A percentile compares a stretch with the other conserved stretches of the same genome.
phyloP scores from a whole-genome alignment of 37 sponge, comb jelly and placozoan genomes.

The Halisarca cf. caerulea region DNA sequence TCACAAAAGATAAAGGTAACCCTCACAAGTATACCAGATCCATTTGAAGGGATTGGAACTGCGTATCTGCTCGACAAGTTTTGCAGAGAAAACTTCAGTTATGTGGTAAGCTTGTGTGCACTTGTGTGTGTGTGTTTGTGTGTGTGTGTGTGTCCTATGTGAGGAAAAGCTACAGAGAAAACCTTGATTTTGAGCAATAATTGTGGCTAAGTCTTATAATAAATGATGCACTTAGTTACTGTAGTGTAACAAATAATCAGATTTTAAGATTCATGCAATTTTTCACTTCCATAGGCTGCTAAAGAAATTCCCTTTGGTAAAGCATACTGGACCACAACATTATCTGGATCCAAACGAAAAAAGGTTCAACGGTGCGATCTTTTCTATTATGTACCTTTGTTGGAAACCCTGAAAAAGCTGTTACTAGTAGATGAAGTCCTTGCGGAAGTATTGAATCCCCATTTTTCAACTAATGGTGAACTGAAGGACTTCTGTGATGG shows the following conservation, averaged over 20 bases:
- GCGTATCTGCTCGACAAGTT: conserved; percentile 27
- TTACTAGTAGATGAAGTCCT: conserved; percentile 9
- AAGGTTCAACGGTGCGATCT: conserved; percentile 16
- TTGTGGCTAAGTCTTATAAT: too few relatives aligned
- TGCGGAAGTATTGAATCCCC: conserved; percentile 27
- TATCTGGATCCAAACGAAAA: conserved; percentile 30
- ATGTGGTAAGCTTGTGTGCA: conserved; percentile 35
- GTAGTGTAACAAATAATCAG: not conserved
- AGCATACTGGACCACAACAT: not conserved
- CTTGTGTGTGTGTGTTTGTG: too few relatives aligned
- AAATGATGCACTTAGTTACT: not conserved
- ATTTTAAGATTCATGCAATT: too few relatives aligned
- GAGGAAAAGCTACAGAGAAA: not conserved
- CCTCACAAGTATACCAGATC: not conserved
- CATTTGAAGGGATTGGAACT: conserved; percentile 21
- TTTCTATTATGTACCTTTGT: conserved; percentile 41
- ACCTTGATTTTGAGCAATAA: too few relatives aligned
- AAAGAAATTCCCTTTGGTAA: conserved; percentile 32
- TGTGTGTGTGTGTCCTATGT: not conserved
- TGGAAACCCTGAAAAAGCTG: conserved; percentile 14
- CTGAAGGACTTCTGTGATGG: conserved; percentile 57
- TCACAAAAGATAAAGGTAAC: not conserved
- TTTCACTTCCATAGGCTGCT: not conserved
- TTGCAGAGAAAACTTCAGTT: conserved; percentile 2
- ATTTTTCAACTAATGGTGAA: not conserved